Conservation (phyloP, 2,888 invertebrate species). For the Scaptomyza tumidula region DNA sequence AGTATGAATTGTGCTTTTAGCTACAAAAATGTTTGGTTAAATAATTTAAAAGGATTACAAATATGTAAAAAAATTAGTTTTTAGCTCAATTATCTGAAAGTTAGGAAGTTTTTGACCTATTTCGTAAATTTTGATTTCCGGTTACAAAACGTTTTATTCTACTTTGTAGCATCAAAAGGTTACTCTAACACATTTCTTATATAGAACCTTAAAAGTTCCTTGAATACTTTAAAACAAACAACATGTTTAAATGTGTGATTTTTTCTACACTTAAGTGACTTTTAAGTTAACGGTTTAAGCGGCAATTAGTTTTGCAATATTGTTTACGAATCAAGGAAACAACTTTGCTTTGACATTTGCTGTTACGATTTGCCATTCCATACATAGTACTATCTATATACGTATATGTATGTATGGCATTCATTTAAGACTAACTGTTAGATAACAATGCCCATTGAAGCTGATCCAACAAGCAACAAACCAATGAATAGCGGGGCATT, state of each 20-base stretch:
- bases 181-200: too few species aligned
- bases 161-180: too few species aligned
- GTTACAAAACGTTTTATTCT: too few species aligned
- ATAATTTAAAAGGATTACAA: too few species aligned
- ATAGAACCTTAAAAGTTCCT: too few species aligned
- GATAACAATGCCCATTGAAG: constrained; percentile 47
- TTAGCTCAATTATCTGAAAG: too few species aligned
- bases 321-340: constrained; percentile 1
- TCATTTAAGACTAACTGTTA: constrained; percentile 15
- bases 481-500: constrained; percentile 35
- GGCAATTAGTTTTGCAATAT: not conserved
- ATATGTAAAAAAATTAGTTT: too few species aligned
- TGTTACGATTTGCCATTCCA: constrained; percentile 3
- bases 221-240: too few species aligned
- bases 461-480: constrained; percentile 4
- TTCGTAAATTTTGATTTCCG: too few species aligned
- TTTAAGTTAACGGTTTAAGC: not conserved
- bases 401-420: constrained; percentile 12
- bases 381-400: not conserved
- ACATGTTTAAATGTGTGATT: too few species aligned
- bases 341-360: constrained; percentile 4
- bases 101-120: not conserved
- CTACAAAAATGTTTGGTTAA: too few species aligned
- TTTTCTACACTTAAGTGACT: not conserved
- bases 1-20: too few species aligned